Percentiles rank a stretch among this genome's conserved stretches.
Conservation (phyloP, 2,113 vertebrate genomes). For the Equus przewalskii region DNA sequence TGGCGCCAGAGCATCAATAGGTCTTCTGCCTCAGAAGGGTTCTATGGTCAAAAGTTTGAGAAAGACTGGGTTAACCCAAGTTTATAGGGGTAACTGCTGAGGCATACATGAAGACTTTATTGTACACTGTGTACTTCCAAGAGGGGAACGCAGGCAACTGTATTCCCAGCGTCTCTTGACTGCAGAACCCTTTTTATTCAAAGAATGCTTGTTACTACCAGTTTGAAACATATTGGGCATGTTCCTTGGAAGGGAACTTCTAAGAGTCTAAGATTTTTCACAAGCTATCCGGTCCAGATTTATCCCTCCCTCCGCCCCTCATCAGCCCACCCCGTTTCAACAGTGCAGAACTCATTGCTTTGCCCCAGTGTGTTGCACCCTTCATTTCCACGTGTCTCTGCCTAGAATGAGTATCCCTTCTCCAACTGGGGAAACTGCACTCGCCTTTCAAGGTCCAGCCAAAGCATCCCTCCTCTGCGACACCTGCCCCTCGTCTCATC, state of each 20-base stretch:
- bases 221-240: background rate
- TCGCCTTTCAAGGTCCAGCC: background rate
- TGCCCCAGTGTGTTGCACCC: background rate
- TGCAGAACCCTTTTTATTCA: background rate
- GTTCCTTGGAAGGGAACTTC: background rate
- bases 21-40: background rate
- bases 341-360: background rate
- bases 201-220: background rate
- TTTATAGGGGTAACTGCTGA: background rate
- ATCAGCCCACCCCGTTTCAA: background rate
- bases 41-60: background rate
- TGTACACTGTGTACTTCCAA: background rate
- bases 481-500: background rate
- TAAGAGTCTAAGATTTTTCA: background rate
- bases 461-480: background rate
- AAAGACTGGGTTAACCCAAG: background rate
- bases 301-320: background rate
- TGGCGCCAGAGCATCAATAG: background rate
- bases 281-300: background rate
- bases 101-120: background rate
- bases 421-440: background rate
- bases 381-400: background rate
- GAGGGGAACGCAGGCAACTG: background rate
- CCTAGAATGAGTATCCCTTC: background rate
- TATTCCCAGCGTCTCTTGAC: background rate